Evolutionary conservation across 2,888 invertebrate species (phyloP), one percentile per base, ranked within the genome.

Genomic region (Drosophila aldrichi): DNA sequence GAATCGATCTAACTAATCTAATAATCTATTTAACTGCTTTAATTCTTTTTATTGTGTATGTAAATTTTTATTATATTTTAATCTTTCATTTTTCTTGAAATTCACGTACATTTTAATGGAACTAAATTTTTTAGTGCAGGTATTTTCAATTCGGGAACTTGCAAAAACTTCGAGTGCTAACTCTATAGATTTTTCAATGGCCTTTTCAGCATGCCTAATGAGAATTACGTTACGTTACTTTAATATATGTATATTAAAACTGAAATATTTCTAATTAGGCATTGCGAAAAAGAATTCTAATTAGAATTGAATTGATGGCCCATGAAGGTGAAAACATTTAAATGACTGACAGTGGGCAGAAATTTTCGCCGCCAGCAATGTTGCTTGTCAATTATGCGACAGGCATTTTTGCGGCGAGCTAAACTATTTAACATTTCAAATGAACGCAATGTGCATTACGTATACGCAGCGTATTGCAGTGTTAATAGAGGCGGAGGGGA

Each of bases 341-440:
- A 83, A 88, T 84, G 81, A 84, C 76, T 70, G 66, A 66, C 79
- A 70, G 59, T 40, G 18, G 34, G 40, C 34, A 41, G 44, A 14
- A n/a, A 18, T 7, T 38, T 49, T 52, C 46, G 29, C 32, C 22
- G 58, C 22, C 25, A 40, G 34, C 29, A 3, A 7, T 34, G 51
- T 40, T 44, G 57, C 63, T 43, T 70, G 68, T 73, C 89, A 84
- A 69, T 81, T 75, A 65, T 70, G 79, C 29, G 69, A 55, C 71
- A 64, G 68, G 62, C 71, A 78, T 83, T 83, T 83, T 72, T 70
- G 79, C 61, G 82, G 82, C 69, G 62, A 49, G 44, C 82, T 70
- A 66, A 87, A 84, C 80, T 88, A 82, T 79, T 89, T 84, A 85
- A 88, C 85, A 89, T 89, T 69, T 88, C 64, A 88, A 88, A 85